Evolutionary conservation across 2,888 invertebrate species (phyloP).

Genomic region (Caenorhabditis zanzibari): DNA sequence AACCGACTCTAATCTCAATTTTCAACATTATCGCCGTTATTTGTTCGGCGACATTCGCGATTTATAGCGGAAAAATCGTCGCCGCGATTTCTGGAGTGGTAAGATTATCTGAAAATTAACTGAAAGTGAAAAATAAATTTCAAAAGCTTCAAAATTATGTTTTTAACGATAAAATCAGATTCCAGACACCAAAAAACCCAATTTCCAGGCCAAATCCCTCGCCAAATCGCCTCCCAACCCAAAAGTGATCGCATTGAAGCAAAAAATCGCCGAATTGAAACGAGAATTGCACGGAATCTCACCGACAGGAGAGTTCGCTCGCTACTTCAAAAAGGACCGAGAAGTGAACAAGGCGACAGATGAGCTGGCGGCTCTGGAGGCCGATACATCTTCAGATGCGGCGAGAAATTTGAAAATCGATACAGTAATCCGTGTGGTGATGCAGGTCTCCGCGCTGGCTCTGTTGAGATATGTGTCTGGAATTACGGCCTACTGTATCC

Average conservation of each 20-base stretch:
- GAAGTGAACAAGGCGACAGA: slow-evolving; percentile 63
- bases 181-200: slow-evolving; percentile 4
- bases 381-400: slow-evolving; percentile 21
- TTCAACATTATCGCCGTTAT: slow-evolving; percentile 53
- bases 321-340: slow-evolving; percentile 71
- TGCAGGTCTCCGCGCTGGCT: slow-evolving; percentile 40
- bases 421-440: slow-evolving; percentile 33
- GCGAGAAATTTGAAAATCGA: slow-evolving; percentile 61
- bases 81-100: slow-evolving; percentile 22
- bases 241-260: slow-evolving; percentile 35
- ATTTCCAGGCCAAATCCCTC: slow-evolving; percentile 41
- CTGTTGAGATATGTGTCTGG: slow-evolving; percentile 50
- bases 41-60: slow-evolving; percentile 56
- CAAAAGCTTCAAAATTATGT: too few species aligned
- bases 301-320: slow-evolving; percentile 66
- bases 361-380: slow-evolving; percentile 49
- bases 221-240: slow-evolving; percentile 17
- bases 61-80: slow-evolving; percentile 49
- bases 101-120: not conserved
- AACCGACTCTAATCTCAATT: slow-evolving; percentile 46
- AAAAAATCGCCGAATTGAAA: slow-evolving; percentile 38
- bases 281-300: slow-evolving; percentile 61
- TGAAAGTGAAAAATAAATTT: not conserved
- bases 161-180: too few species aligned
- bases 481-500: slow-evolving; percentile 67